Percentiles rank a stretch among this genome's conserved stretches.
phyloP scores from a whole-genome alignment of 1,140 invertebrate species.

The Teleogryllus occipitalis region DNA sequence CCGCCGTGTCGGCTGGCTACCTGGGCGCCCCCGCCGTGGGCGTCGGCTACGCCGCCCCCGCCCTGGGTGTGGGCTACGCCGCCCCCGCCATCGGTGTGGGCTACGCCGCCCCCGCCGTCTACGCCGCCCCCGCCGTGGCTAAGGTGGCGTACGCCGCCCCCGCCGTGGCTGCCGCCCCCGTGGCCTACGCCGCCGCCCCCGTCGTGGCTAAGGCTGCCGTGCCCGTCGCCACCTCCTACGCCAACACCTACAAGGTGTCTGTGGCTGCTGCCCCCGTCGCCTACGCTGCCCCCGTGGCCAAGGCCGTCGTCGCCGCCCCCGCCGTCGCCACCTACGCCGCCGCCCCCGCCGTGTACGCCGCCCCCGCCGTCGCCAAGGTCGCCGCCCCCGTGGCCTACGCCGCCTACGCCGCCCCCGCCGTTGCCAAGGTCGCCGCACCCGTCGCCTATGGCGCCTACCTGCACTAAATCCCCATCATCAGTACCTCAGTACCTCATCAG shows the following conservation, averaged over 20 bases:
- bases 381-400: conserved; percentile 29
- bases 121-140: not conserved
- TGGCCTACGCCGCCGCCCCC: conserved; percentile 15
- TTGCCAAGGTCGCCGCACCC: no score
- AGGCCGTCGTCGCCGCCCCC: conserved; percentile 26
- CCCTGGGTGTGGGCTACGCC: no score
- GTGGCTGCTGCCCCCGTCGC: conserved; percentile 18
- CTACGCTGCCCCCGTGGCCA: conserved; percentile 26
- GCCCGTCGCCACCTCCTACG: conserved; percentile 15
- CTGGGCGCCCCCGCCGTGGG: conserved; percentile 12
- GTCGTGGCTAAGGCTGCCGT: conserved; percentile 13
- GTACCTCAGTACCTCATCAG: not conserved
- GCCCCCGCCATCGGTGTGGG: not conserved
- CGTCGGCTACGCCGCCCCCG: conserved; percentile 11
- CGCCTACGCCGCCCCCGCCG: conserved; percentile 28
- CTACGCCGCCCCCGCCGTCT: not conserved
- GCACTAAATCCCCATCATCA: not conserved
- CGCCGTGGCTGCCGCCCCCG: conserved; percentile 10
- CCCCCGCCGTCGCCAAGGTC: conserved; percentile 36
- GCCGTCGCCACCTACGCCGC: conserved; percentile 16
- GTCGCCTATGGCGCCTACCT: conserved; percentile 19
- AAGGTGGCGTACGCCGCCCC: conserved; percentile 8
- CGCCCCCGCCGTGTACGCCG: conserved; percentile 24
- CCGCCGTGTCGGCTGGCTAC: conserved; percentile 12
- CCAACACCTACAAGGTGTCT: conserved; percentile 16